Conservation (phyloP, 2,888 invertebrate species). For the Eupelmus urozonus region DNA sequence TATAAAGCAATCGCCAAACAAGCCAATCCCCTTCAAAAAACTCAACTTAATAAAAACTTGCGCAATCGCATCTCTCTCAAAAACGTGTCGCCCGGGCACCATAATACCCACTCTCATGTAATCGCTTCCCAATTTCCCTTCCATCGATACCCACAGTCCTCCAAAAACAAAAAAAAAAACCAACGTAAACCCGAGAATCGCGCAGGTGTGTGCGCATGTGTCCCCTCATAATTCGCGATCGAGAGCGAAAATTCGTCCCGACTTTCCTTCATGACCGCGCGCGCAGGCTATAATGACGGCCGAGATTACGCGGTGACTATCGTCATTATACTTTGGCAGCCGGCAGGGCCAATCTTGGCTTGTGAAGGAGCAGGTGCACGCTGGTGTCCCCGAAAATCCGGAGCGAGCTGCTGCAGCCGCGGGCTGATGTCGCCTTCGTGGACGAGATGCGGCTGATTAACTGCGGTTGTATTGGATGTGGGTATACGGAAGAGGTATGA, state of each 20-base stretch:
- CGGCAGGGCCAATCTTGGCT: slow-evolving; percentile 5
- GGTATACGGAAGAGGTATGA: too few relatives aligned
- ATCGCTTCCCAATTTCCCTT: too few relatives aligned
- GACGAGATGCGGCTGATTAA: not conserved
- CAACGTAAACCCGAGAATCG: too few relatives aligned
- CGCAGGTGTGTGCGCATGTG: slow-evolving; percentile 31
- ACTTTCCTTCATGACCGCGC: slow-evolving; percentile 14
- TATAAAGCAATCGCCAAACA: too few relatives aligned
- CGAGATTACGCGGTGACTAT: slow-evolving; percentile 36
- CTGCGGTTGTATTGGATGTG: too few relatives aligned
- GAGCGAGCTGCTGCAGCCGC: not conserved
- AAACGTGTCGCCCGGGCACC: too few relatives aligned
- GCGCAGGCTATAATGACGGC: not conserved
- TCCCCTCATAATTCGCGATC: not conserved
- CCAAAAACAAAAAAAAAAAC: too few relatives aligned
- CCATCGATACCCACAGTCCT: too few relatives aligned
- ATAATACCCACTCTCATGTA: too few relatives aligned
- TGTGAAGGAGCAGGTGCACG: slow-evolving; percentile 39
- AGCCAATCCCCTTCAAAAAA: too few relatives aligned
- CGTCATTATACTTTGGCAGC: slow-evolving; percentile 28
- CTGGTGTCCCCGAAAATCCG: slow-evolving; percentile 22
- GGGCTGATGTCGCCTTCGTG: not conserved
- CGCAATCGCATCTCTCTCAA: too few relatives aligned
- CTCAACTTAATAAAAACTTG: too few relatives aligned
- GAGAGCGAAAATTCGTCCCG: slow-evolving; percentile 41